phyloP scores from a whole-genome alignment of 2,113 vertebrate species.

The Bujurquina vittata region DNA sequence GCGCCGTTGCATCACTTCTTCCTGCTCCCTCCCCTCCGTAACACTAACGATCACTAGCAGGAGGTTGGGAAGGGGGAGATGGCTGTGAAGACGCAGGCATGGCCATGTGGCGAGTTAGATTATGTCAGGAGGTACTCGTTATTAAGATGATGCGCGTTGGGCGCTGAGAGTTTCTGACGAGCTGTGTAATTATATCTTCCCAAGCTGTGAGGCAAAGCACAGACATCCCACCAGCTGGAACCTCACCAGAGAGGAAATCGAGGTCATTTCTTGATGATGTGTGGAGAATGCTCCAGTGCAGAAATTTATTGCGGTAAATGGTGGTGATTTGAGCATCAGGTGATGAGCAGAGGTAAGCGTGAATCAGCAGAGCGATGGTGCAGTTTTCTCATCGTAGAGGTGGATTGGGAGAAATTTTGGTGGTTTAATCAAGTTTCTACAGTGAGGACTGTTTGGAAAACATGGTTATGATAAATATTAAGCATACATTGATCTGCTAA shows the following conservation, averaged over 20 bases:
- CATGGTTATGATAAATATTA: constrained; percentile 9
- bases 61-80: not conserved
- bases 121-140: constrained; percentile 47
- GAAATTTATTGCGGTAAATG: constrained; percentile 9
- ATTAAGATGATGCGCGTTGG: constrained; percentile 39
- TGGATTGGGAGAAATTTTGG: not conserved
- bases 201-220: constrained; percentile 15
- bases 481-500: constrained; percentile 42
- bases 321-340: constrained; percentile 9
- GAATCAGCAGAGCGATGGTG: constrained; percentile 28
- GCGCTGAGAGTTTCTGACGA: constrained; percentile 24
- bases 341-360: constrained; percentile 2
- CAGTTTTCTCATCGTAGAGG: not conserved
- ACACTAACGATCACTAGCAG: constrained; percentile 42
- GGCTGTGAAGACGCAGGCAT: constrained; percentile 39
- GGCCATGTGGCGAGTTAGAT: constrained; percentile 51
- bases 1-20: constrained; percentile 43
- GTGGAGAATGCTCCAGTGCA: constrained; percentile 9
- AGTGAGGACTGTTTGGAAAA: not conserved
- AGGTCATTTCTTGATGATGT: constrained; percentile 15
- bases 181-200: constrained; percentile 39
- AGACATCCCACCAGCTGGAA: constrained; percentile 27
- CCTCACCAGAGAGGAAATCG: constrained; percentile 2
- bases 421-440: not conserved
- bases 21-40: not conserved